phyloP scores from a whole-genome alignment of 2,888 invertebrate species.

The Hecatera dysodea region DNA sequence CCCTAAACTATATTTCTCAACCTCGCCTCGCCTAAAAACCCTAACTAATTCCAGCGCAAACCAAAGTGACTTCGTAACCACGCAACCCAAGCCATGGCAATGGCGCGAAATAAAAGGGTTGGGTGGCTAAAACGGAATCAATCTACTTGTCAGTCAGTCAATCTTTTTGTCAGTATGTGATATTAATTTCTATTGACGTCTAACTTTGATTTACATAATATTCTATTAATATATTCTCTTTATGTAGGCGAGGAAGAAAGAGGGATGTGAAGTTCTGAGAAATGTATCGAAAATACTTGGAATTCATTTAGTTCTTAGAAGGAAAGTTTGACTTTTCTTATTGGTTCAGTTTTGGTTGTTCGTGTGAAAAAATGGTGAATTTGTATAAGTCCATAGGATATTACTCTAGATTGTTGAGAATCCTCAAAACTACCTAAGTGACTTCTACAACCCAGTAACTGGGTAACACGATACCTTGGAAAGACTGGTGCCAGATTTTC shows the following conservation, averaged over 20 bases:
- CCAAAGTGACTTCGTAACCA: constrained; percentile 36
- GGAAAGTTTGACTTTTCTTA: background rate
- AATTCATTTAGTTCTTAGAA: background rate
- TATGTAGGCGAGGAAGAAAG: background rate
- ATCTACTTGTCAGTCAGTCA: constrained; percentile 72
- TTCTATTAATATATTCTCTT: constrained; percentile 15
- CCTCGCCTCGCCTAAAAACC: background rate
- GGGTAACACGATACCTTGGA: too few species aligned
- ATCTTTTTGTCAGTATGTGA: constrained; percentile 70
- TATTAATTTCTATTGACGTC: constrained; percentile 70
- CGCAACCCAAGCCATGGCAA: constrained; percentile 66
- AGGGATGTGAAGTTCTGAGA: background rate
- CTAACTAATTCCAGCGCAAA: background rate
- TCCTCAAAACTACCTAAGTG: too few species aligned
- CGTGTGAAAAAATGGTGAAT: too few species aligned
- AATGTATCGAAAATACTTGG: background rate
- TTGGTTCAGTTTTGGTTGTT: background rate
- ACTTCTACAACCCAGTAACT: too few species aligned
- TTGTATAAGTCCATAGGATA: too few species aligned
- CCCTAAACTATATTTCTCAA: background rate
- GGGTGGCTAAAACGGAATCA: constrained; percentile 74
- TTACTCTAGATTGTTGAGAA: too few species aligned
- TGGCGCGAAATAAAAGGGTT: constrained; percentile 76
- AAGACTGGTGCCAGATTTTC: too few species aligned
- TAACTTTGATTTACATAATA: constrained; percentile 55